Evolutionary conservation across 2,113 vertebrate species (phyloP).

Genomic region (Bos taurus): DNA sequence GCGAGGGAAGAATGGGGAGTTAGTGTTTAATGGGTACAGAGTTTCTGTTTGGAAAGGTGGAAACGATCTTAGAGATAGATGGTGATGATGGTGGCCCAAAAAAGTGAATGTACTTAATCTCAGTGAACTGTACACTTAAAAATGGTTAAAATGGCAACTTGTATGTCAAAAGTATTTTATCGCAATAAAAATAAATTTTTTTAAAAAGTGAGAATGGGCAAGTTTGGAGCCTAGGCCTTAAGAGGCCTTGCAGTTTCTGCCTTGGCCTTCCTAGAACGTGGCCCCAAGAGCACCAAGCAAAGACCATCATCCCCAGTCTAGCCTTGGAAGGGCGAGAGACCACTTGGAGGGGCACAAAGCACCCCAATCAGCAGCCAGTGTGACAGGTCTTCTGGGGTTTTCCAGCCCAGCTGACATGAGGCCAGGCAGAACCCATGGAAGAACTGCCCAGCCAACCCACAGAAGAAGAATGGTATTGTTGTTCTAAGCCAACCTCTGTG

Average conservation of each 20-base stretch:
- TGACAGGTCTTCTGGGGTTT: background rate
- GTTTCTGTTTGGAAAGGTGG: background rate
- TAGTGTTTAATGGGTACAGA: background rate
- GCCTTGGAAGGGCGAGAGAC: background rate
- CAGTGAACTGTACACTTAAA: background rate
- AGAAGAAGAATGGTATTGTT: rapidly evolving
- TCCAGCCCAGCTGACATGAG: background rate
- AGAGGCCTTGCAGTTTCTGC: background rate
- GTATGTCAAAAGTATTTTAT: background rate
- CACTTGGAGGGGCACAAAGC: background rate
- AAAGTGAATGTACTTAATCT: background rate
- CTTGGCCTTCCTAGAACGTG: background rate
- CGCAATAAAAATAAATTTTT: background rate
- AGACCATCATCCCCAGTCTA: background rate
- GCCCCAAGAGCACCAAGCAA: background rate
- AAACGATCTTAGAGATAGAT: background rate
- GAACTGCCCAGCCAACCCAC: rapidly evolving
- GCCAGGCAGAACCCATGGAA: background rate
- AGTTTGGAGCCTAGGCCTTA: background rate
- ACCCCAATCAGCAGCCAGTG: background rate
- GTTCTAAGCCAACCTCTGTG: background rate
- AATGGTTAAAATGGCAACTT: background rate
- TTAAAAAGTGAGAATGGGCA: rapidly evolving
- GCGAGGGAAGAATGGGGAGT: background rate
- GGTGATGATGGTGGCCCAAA: background rate